Conservation (phyloP, 2,113 vertebrate species). For the Paracanthobrama guichenoti region DNA sequence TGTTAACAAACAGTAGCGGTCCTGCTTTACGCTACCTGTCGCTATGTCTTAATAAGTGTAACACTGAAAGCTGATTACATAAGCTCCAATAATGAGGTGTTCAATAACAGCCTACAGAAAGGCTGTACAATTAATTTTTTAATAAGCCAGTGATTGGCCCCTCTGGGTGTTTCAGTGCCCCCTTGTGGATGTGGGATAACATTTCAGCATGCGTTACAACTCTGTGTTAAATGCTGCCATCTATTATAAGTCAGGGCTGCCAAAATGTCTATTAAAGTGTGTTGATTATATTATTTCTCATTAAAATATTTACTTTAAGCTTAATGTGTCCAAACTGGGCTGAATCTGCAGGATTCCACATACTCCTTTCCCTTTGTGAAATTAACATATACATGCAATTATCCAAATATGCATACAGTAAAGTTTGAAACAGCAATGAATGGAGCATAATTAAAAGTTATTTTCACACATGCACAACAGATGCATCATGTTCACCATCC, state of each 20-base stretch:
- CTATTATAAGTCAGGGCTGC: not conserved
- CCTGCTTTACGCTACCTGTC: constrained; percentile 25
- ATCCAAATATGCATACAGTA: not conserved
- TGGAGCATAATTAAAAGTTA: not conserved
- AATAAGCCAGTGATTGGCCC: constrained; percentile 34
- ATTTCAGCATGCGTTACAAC: constrained; percentile 22
- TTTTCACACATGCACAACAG: not conserved
- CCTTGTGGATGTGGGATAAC: constrained; percentile 51
- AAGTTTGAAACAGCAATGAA: not conserved
- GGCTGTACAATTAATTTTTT: constrained; percentile 44
- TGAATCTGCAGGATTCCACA: not conserved
- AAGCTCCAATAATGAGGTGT: constrained; percentile 61
- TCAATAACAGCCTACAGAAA: constrained; percentile 49
- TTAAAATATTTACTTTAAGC: not conserved
- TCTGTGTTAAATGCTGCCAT: not conserved
- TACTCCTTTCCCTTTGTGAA: not conserved
- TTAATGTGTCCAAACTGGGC: not conserved
- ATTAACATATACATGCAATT: not conserved
- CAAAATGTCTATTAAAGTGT: not conserved
- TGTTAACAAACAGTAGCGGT: not conserved
- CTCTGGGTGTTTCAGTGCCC: constrained; percentile 47
- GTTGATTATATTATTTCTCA: not conserved
- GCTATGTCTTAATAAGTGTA: constrained; percentile 23
- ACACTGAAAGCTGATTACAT: constrained; percentile 50
- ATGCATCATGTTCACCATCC: not conserved